phyloP scores from a whole-genome alignment of 1,140 invertebrate genomes.

The Cydia amplana region DNA sequence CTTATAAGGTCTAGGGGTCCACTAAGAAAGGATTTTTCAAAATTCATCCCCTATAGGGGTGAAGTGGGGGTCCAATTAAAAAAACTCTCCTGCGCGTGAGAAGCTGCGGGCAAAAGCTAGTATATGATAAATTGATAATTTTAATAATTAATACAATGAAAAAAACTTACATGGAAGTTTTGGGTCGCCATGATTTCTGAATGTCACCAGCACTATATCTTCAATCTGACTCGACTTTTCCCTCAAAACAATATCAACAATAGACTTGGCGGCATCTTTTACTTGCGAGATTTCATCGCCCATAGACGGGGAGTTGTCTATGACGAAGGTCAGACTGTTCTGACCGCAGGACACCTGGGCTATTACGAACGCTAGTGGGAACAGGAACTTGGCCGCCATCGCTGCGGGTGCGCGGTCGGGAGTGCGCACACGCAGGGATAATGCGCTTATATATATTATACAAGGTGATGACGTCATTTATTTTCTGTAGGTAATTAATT shows the following conservation, averaged over 20 bases:
- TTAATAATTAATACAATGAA: too few species aligned
- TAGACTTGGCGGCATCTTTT: neutral
- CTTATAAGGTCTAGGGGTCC: too few species aligned
- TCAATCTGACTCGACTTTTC: constrained; percentile 11
- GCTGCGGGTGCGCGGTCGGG: neutral
- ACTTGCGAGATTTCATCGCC: neutral
- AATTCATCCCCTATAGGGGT: too few species aligned
- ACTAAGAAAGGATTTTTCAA: too few species aligned
- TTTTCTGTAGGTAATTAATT: neutral
- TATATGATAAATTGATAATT: too few species aligned
- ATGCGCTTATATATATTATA: neutral
- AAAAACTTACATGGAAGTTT: too few species aligned
- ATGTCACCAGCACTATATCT: constrained; percentile 18
- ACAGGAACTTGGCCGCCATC: neutral
- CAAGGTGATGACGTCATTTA: neutral
- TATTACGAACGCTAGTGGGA: neutral
- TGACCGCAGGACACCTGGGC: neutral
- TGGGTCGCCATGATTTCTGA: neutral
- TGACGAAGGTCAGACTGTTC: constrained; percentile 5
- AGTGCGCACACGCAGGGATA: neutral
- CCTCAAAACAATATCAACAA: neutral
- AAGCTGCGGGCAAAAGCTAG: too few species aligned
- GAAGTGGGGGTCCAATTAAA: too few species aligned
- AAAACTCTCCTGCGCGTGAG: too few species aligned
- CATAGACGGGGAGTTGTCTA: neutral